Evolutionary conservation across 2,113 vertebrate genomes (phyloP).

Genomic region (Grantiella picta): DNA sequence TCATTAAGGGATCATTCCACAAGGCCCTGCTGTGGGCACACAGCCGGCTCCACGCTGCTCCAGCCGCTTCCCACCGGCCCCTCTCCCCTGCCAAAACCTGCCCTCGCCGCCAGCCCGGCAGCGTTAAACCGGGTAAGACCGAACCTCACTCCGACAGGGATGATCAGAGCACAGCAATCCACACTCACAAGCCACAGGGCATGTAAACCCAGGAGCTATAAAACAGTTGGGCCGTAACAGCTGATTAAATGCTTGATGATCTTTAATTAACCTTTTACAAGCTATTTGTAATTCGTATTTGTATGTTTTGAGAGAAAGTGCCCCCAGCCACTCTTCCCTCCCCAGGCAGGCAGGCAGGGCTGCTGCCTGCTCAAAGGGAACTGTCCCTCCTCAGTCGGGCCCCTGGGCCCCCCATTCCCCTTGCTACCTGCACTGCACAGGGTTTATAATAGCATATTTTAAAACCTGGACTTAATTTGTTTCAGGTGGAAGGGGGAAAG

Average conservation of each 20-base stretch:
- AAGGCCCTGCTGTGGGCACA: rapidly evolving
- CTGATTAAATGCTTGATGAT: slow-evolving; percentile 43
- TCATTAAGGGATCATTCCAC: not conserved
- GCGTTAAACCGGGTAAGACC: not conserved
- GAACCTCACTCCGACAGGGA: rapidly evolving
- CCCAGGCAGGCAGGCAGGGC: not conserved
- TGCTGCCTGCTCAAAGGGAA: not conserved
- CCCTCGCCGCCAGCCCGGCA: not conserved
- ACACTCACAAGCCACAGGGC: not conserved
- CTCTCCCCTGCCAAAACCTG: not conserved
- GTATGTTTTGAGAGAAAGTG: not conserved
- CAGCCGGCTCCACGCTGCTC: not conserved
- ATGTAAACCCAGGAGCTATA: not conserved
- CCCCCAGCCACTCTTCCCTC: not conserved
- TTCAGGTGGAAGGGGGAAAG: not conserved
- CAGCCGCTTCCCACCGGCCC: not conserved
- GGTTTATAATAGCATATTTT: not conserved
- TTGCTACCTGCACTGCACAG: rapidly evolving
- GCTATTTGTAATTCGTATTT: slow-evolving; percentile 37
- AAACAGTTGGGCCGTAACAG: slow-evolving; percentile 23
- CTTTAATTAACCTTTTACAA: slow-evolving; percentile 64
- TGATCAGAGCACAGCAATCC: not conserved
- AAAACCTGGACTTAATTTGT: not conserved
- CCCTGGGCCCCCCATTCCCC: not conserved
- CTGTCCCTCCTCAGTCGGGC: not conserved